These are phyloP conservation scores for Takifugu rubripes DNA, from an alignment of 2,797 vertebrate species.

Conservation along the genomic window DNA sequence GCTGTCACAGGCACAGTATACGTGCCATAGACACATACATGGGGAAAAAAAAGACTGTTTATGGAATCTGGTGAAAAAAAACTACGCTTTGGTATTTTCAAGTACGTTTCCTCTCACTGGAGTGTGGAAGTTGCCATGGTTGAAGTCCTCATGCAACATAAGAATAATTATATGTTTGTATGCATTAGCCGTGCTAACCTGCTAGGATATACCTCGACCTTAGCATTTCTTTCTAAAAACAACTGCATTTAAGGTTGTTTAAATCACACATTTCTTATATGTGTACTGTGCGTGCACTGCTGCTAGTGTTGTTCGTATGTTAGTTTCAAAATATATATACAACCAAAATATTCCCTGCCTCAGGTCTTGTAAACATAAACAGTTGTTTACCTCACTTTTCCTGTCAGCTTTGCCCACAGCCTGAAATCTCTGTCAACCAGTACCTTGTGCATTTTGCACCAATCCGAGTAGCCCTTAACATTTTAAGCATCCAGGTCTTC, in stretches of 20 bases:
- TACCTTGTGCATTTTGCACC: slow-evolving; percentile 20
- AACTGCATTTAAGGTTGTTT: neutral
- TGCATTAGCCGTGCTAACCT: slow-evolving; percentile 5
- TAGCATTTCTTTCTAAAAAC: too few relatives aligned
- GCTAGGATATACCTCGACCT: neutral
- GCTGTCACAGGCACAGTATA: too few relatives aligned
- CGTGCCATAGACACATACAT: neutral
- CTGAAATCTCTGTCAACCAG: slow-evolving; percentile 18
- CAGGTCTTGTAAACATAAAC: slow-evolving; percentile 8
- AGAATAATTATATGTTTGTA: slow-evolving; percentile 3
- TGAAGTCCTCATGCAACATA: slow-evolving; percentile 5
- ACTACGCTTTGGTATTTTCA: too few relatives aligned
- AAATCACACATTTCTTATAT: neutral
- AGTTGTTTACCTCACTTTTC: slow-evolving; percentile 1
- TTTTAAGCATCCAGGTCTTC: slow-evolving; percentile 24
- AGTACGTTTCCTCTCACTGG: too few relatives aligned
- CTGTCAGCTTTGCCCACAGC: slow-evolving; percentile 24
- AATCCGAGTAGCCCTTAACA: slow-evolving; percentile 26
- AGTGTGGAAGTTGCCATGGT: neutral
- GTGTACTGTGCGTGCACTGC: neutral
- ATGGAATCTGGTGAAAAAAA: too few relatives aligned
- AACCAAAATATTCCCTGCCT: neutral
- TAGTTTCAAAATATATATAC: slow-evolving; percentile 1
- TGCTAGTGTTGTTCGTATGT: neutral
- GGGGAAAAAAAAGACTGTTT: neutral